Evolutionary conservation across 2,888 invertebrate genomes (phyloP).

Genomic region (Archips xylosteana): DNA sequence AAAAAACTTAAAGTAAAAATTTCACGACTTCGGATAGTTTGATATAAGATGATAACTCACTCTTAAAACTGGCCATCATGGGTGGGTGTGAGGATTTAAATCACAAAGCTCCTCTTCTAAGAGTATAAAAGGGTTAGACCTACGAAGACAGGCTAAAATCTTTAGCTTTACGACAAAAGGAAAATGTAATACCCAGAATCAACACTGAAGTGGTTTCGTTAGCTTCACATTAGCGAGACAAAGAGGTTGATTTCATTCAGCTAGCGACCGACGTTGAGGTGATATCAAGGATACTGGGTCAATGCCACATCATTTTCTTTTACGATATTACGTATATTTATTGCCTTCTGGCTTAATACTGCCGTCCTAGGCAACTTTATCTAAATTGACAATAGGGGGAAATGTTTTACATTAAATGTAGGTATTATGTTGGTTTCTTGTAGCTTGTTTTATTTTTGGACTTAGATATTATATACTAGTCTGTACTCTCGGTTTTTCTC

Average conservation of each 20-base stretch:
- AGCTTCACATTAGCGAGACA: conserved; percentile 15
- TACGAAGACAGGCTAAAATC: not conserved
- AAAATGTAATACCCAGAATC: conserved; percentile 10
- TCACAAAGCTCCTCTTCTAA: not conserved
- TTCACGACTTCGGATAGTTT: too few relatives aligned
- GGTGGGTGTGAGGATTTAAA: not conserved
- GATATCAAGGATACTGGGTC: conserved; percentile 20
- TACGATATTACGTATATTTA: not conserved
- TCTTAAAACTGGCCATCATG: not conserved
- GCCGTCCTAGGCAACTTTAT: not conserved
- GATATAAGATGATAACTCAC: too few relatives aligned
- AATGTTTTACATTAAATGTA: not conserved
- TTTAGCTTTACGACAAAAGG: not conserved
- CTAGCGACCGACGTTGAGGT: conserved; percentile 1
- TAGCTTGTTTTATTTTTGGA: not conserved
- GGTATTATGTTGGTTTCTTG: not conserved
- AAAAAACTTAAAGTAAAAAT: too few relatives aligned
- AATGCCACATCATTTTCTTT: conserved; percentile 10
- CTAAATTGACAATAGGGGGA: not conserved
- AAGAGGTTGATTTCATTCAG: conserved; percentile 4
- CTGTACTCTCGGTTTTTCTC: too few relatives aligned
- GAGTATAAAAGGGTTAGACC: not conserved
- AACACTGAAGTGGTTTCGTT: conserved; percentile 5
- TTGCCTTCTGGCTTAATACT: not conserved
- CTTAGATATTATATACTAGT: too few relatives aligned